These are phyloP conservation scores for Kradibia gibbosae DNA, from an alignment of 1,140 invertebrate genomes.

Conservation along the genomic window DNA sequence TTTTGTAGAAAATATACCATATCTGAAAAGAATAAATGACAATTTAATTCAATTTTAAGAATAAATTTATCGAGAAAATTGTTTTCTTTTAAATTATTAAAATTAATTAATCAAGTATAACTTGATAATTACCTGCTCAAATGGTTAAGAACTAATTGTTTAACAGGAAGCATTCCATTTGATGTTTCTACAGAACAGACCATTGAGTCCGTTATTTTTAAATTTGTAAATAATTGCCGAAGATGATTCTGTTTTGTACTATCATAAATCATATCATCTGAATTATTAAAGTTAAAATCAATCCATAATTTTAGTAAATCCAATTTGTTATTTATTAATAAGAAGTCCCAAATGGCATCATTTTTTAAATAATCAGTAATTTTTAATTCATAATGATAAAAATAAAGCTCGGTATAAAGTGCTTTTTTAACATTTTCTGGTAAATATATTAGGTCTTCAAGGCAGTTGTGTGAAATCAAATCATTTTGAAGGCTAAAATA, in stretches of 20 bases:
- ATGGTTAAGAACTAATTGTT: constrained; percentile 72
- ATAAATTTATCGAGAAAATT: not conserved
- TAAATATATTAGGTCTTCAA: constrained; percentile 61
- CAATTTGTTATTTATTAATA: constrained; percentile 61
- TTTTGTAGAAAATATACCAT: constrained; percentile 62
- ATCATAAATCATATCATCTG: not conserved
- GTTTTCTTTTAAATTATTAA: too few relatives aligned
- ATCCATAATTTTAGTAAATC: constrained; percentile 62
- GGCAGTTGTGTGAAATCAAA: constrained; percentile 58
- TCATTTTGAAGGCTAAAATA: constrained; percentile 54
- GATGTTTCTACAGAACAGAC: constrained; percentile 71
- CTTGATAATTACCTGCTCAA: constrained; percentile 56
- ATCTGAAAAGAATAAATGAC: constrained; percentile 53
- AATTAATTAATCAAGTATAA: not conserved
- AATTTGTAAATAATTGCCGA: constrained; percentile 67
- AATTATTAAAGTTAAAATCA: constrained; percentile 54
- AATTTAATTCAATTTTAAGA: not conserved
- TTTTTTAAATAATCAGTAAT: constrained; percentile 56
- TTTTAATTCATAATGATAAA: constrained; percentile 55
- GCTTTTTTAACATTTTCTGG: constrained; percentile 57
- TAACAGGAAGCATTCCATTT: constrained; percentile 71
- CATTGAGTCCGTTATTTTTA: constrained; percentile 76
- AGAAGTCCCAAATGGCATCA: constrained; percentile 62
- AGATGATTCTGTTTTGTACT: constrained; percentile 3
- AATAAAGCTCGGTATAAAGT: constrained; percentile 65